Percentiles rank a stretch among this genome's conserved stretches.
phyloP scores from a whole-genome alignment of 1,140 invertebrate genomes.

The Macrobrachium nipponense region DNA sequence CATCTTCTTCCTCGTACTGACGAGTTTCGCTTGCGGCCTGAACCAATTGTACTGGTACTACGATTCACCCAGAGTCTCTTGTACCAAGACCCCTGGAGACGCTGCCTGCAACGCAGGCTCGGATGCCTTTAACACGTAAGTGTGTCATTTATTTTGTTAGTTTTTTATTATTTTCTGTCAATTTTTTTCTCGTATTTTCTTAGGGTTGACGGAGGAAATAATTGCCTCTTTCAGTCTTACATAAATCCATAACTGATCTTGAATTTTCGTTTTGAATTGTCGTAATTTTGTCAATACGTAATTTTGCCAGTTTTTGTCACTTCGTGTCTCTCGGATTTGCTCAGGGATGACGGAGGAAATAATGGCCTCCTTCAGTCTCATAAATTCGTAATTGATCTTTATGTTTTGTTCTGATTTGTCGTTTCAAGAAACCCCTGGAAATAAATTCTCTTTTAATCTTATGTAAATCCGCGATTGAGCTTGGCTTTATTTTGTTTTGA shows the following conservation, averaged over 20 bases:
- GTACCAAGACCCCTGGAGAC: constrained; percentile 63
- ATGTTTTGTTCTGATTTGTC: too few relatives aligned
- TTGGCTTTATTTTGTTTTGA: too few relatives aligned
- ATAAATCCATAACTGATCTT: too few relatives aligned
- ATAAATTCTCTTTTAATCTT: too few relatives aligned
- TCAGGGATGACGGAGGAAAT: background rate
- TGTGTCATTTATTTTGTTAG: background rate
- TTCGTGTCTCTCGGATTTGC: background rate
- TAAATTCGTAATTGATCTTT: too few relatives aligned
- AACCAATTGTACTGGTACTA: constrained; percentile 76
- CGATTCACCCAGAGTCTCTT: constrained; percentile 68
- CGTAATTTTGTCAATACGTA: constrained; percentile 64
- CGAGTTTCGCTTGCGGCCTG: constrained; percentile 68
- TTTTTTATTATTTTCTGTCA: background rate
- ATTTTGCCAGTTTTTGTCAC: too few relatives aligned
- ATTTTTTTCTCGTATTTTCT: background rate
- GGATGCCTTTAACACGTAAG: constrained; percentile 68
- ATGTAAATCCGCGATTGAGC: too few relatives aligned
- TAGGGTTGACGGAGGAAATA: background rate
- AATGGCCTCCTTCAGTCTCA: too few relatives aligned
- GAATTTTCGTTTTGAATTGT: too few relatives aligned
- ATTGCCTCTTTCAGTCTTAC: too few relatives aligned
- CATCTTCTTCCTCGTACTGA: constrained; percentile 70
- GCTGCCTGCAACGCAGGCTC: constrained; percentile 64
- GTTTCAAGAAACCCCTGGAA: too few relatives aligned